phyloP scores from a whole-genome alignment of 2,888 invertebrate species.

The Plebejus melissa region DNA sequence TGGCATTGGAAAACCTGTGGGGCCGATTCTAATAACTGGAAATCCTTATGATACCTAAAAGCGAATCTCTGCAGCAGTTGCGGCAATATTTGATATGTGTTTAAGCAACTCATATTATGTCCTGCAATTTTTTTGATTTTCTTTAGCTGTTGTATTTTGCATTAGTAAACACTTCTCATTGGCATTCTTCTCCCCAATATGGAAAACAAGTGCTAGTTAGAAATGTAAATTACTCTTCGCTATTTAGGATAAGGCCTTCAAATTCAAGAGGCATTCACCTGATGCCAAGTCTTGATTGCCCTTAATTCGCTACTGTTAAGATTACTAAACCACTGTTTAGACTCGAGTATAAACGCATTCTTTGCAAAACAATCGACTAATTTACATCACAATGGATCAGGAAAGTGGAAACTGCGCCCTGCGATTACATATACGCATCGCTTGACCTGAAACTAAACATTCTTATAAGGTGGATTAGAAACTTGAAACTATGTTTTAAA shows the following conservation, averaged over 20 bases:
- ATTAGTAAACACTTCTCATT: not conserved
- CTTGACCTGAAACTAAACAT: constrained; percentile 12
- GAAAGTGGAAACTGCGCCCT: constrained; percentile 19
- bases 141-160: not conserved
- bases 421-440: constrained; percentile 10
- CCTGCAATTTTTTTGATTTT: not conserved
- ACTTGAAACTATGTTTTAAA: not conserved
- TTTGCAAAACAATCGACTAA: constrained; percentile 25
- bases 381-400: constrained; percentile 25
- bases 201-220: not conserved
- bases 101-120: not conserved
- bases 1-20: not conserved
- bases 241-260: constrained; percentile 5
- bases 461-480: not conserved
- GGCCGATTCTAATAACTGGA: not conserved
- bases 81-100: too few relatives aligned
- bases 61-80: not conserved
- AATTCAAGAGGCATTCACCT: constrained; percentile 17
- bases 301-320: not conserved
- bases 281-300: not conserved
- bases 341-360: not conserved
- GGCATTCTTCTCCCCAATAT: not conserved
- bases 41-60: not conserved
- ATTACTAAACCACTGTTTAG: constrained; percentile 8
- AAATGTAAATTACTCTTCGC: not conserved